phyloP scores from a whole-genome alignment of 2,888 invertebrate genomes.

The Trachelus troglodyta region DNA sequence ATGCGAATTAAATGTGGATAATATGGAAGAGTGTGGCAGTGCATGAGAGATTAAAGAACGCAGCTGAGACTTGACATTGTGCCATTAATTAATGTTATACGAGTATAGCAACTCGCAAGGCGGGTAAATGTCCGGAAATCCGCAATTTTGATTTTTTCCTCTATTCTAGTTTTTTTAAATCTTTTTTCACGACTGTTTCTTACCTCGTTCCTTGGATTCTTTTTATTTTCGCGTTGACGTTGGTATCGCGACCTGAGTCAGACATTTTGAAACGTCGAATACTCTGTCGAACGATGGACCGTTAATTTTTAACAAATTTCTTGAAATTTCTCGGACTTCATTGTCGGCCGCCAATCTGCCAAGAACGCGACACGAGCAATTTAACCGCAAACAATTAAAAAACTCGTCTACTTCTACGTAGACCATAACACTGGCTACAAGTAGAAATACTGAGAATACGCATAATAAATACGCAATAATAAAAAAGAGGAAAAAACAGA shows the following conservation, averaged over 20 bases:
- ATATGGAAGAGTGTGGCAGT: not conserved
- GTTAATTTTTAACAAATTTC: not conserved
- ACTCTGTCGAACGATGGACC: not conserved
- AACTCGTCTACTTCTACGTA: not conserved
- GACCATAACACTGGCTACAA: not conserved
- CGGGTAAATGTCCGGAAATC: not conserved
- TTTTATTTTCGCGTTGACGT: not conserved
- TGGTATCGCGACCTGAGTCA: not conserved
- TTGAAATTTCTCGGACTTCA: not conserved
- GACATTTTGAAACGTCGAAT: not conserved
- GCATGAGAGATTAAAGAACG: not conserved
- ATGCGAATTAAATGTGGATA: not conserved
- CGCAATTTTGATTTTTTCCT: not conserved
- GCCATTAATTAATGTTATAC: constrained; percentile 1
- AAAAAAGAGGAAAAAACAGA: not conserved
- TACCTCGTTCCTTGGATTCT: not conserved
- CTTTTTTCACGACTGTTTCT: not conserved
- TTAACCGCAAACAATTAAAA: not conserved
- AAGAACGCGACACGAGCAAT: not conserved
- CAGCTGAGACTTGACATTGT: constrained; percentile 1
- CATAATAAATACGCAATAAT: not conserved
- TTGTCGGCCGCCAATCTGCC: not conserved
- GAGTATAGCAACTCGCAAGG: not conserved
- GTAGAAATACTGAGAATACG: not conserved
- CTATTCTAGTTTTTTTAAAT: not conserved